These are phyloP conservation scores for Amphipoea oculea DNA, from an alignment of 2,888 invertebrate genomes.

Conservation along the genomic window DNA sequence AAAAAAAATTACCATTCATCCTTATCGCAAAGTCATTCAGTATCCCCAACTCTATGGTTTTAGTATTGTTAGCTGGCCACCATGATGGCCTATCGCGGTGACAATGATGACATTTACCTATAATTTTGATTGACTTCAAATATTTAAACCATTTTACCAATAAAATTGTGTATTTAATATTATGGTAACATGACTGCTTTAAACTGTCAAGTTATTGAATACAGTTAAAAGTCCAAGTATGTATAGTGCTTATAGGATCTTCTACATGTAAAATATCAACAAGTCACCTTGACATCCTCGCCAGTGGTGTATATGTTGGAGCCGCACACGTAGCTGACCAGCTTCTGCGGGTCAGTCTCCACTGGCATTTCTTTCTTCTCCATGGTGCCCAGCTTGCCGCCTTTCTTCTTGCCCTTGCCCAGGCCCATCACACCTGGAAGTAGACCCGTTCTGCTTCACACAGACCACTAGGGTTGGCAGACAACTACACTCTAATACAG, in stretches of 20 bases:
- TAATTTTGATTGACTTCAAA: neutral
- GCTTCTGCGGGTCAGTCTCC: conserved; percentile 95
- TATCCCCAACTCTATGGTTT: no score
- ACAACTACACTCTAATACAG: neutral
- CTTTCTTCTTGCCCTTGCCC: conserved; percentile 91
- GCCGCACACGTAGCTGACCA: conserved; percentile 95
- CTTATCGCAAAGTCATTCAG: no score
- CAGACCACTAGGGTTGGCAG: neutral
- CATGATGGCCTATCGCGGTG: no score
- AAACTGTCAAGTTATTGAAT: neutral
- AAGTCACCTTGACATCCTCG: conserved; percentile 93
- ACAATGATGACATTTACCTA: no score
- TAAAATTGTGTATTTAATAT: neutral
- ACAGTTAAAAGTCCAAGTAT: neutral
- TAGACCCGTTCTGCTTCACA: neutral
- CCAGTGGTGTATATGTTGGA: conserved; percentile 95
- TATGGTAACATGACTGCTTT: neutral
- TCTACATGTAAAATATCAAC: neutral
- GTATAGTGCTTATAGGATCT: neutral
- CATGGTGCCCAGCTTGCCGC: conserved; percentile 91
- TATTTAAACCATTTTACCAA: neutral
- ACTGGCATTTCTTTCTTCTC: conserved; percentile 95
- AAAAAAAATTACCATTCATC: no score
- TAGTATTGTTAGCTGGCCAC: neutral
- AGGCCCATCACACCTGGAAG: conserved; percentile 86